Base-by-base conservation (phyloP, 2,797 vertebrate genomes). In the Parambassis ranga region DNA sequence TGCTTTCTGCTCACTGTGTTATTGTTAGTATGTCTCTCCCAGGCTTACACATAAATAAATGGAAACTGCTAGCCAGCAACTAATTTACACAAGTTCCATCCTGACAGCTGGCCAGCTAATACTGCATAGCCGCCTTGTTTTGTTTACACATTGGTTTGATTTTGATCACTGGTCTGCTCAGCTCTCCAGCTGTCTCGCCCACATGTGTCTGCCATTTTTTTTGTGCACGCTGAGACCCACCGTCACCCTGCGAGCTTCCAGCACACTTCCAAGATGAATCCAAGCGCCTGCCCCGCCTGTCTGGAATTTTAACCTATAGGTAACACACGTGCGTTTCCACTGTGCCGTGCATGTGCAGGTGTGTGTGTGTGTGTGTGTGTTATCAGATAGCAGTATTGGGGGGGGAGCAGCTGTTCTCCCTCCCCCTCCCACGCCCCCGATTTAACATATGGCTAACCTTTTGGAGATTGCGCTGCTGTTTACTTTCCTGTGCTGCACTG, bases 381-480 rank as follows among this genome's bases (percentile, higher is more conserved):
- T 60, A 65, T 83, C 67, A 83, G 81, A 86, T 76, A 65, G 73
- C 55, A 16, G 65, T 38, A 51, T 52, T 4, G 32, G 9, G 27
- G 10, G 62, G 61, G 65, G 71, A 80, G 64, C 77, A 84, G 72
- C 80, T 79, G 77, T 81, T 85, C 70, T 66, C 64, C 42, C 70
- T 68, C 71, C 68, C 68, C 67, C 52, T 78, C 83, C 81, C 74
- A 72, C 82, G 81, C 75, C 82, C 86, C 79, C 75, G 85, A 86
- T 91, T 92, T 90, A 89, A 87, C 91, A 91, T 91, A 86, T 90
- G 90, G 88, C 87, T 89, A 90, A 91, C 84, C 87, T 90, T 90
- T 89, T 87, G 77, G 77, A 90, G 90, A 92, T 91, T 90, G 84
- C 46, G 75, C 70, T 26, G 68, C 82, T 87, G 86, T 91, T 87